Conservation (phyloP, 1,140 invertebrate genomes). For the Brachionus sp. region DNA sequence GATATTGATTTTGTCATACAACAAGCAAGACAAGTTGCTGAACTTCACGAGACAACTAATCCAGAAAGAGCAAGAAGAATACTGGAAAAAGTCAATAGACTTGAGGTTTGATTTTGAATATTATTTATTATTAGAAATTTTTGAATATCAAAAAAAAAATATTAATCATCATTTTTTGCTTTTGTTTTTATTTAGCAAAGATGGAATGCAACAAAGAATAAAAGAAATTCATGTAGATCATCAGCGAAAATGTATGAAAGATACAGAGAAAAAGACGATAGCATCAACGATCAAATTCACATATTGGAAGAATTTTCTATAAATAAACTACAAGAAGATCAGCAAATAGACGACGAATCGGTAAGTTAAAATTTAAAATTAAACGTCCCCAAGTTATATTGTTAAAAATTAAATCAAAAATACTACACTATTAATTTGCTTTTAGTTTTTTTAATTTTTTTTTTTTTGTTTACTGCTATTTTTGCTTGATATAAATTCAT, state of each 20-base stretch:
- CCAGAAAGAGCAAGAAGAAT: conserved; percentile 28
- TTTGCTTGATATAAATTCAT: neutral
- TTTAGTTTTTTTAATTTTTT: conserved; percentile 32
- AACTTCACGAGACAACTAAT: neutral
- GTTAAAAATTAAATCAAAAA: neutral
- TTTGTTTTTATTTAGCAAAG: conserved; percentile 37
- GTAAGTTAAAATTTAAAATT: neutral
- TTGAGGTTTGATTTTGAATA: neutral
- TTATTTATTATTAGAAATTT: too few species aligned
- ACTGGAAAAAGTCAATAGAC: conserved; percentile 24
- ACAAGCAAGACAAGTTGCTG: conserved; percentile 28
- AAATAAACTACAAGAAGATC: neutral
- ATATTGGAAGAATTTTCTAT: conserved; percentile 40
- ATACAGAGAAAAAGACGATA: conserved; percentile 6
- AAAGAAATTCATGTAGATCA: conserved; percentile 6
- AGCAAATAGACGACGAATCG: conserved; percentile 14
- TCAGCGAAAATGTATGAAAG: conserved; percentile 9
- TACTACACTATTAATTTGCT: neutral
- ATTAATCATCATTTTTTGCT: neutral
- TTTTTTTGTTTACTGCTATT: too few species aligned
- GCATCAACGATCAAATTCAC: conserved; percentile 40
- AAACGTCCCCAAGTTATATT: conserved; percentile 9
- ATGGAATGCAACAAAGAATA: conserved; percentile 24
- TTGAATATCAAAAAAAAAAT: neutral
- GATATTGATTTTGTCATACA: conserved; percentile 43